phyloP scores from a whole-genome alignment of 2,888 invertebrate genomes.

The Cephus nigrinus region DNA sequence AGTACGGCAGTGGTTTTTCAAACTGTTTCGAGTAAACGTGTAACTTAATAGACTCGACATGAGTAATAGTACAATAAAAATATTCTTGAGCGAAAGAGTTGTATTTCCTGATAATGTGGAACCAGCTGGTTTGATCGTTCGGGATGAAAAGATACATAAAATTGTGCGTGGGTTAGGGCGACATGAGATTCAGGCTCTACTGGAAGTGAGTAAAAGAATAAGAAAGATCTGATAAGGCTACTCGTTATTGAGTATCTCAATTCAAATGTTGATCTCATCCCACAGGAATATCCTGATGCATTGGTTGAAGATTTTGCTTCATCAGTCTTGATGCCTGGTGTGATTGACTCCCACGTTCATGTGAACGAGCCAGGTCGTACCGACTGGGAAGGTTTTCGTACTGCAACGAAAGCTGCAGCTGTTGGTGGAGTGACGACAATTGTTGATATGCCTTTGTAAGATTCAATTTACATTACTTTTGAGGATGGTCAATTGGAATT shows the following conservation, averaged over 20 bases:
- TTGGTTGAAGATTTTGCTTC: constrained; percentile 66
- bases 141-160: constrained; percentile 71
- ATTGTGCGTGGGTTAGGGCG: constrained; percentile 67
- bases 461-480: constrained; percentile 15
- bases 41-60: background rate
- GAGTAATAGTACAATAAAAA: background rate
- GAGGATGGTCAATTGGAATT: background rate
- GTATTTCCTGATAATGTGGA: constrained; percentile 39
- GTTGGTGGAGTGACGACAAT: constrained; percentile 80
- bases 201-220: constrained; percentile 26
- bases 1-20: background rate
- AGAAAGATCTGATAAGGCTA: background rate
- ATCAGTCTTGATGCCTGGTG: constrained; percentile 74
- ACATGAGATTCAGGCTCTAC: constrained; percentile 18
- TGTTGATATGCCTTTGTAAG: constrained; percentile 79
- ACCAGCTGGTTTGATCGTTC: constrained; percentile 68
- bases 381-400: constrained; percentile 78
- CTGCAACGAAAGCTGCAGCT: constrained; percentile 79
- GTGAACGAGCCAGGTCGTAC: constrained; percentile 80
- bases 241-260: background rate
- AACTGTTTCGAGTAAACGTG: background rate
- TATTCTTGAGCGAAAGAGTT: constrained; percentile 22
- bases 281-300: constrained; percentile 33
- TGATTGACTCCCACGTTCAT: constrained; percentile 80
- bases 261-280: background rate